These are phyloP conservation scores for Notoglanidium macrostoma DNA, from an alignment of 2,797 vertebrate genomes.

Conservation along the genomic window DNA sequence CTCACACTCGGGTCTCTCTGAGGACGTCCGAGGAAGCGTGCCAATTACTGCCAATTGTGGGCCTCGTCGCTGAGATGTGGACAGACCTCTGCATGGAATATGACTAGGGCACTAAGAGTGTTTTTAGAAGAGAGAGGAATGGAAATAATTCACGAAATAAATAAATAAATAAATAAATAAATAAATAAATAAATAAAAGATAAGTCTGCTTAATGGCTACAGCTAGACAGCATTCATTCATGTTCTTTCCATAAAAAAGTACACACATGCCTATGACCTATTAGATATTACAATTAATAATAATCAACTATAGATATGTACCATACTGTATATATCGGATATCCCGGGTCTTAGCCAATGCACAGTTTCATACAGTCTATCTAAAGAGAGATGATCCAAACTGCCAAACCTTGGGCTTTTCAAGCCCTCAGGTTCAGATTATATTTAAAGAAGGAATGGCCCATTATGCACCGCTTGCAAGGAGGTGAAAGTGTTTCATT, in stretches of 20 bases:
- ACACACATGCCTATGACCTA: neutral
- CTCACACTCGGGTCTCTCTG: slow-evolving; percentile 76
- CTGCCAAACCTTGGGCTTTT: slow-evolving; percentile 52
- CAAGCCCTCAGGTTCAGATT: slow-evolving; percentile 54
- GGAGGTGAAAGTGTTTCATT: slow-evolving; percentile 67
- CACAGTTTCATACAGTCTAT: slow-evolving; percentile 44
- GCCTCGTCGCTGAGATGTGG: slow-evolving; percentile 78
- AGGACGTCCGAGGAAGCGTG: slow-evolving; percentile 76
- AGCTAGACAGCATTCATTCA: slow-evolving; percentile 28
- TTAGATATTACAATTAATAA: neutral
- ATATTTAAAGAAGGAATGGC: slow-evolving; percentile 65
- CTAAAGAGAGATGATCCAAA: slow-evolving; percentile 56
- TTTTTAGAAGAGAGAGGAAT: slow-evolving; percentile 29
- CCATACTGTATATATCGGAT: neutral
- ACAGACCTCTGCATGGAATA: slow-evolving; percentile 78
- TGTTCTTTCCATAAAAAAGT: neutral
- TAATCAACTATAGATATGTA: neutral
- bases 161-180: neutral
- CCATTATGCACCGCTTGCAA: slow-evolving; percentile 61
- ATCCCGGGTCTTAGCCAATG: neutral
- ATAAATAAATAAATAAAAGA: neutral
- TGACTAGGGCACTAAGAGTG: slow-evolving; percentile 54
- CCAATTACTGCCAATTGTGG: slow-evolving; percentile 85
- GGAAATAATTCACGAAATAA: slow-evolving; percentile 17
- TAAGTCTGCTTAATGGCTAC: neutral